phyloP scores from a whole-genome alignment of 2,888 invertebrate species.

The Brassicogethes aeneus region DNA sequence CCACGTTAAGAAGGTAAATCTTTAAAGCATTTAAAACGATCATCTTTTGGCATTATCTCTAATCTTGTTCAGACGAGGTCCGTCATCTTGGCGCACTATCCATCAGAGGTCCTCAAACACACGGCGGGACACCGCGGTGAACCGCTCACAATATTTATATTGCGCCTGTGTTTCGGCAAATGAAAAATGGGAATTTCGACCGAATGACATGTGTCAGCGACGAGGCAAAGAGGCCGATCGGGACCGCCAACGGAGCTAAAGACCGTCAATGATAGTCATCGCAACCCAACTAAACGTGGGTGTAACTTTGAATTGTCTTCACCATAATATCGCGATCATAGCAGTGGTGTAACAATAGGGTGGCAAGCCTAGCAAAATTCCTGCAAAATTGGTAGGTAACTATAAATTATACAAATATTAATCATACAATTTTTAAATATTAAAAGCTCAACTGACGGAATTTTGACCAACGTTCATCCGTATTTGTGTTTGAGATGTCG shows the following conservation, averaged over 20 bases:
- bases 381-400: no score
- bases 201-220: slow-evolving; percentile 26
- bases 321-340: not conserved
- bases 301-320: not conserved
- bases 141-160: slow-evolving; percentile 36
- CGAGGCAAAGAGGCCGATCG: slow-evolving; percentile 22
- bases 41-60: no score
- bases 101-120: slow-evolving; percentile 29
- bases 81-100: slow-evolving; percentile 17
- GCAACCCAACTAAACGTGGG: not conserved
- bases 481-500: no score
- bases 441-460: no score
- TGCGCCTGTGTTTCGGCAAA: slow-evolving; percentile 27
- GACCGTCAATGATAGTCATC: slow-evolving; percentile 16
- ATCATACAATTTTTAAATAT: no score
- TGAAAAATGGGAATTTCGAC: slow-evolving; percentile 31
- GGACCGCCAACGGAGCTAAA: slow-evolving; percentile 22
- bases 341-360: no score
- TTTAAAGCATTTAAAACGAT: no score
- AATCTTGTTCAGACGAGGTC: no score
- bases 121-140: slow-evolving; percentile 18
- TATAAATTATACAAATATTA: no score
- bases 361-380: no score
- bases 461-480: no score
- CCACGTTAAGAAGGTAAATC: no score